These are phyloP conservation scores for Macaria liturata DNA, from an alignment of 2,888 invertebrate species.

Conservation along the genomic window DNA sequence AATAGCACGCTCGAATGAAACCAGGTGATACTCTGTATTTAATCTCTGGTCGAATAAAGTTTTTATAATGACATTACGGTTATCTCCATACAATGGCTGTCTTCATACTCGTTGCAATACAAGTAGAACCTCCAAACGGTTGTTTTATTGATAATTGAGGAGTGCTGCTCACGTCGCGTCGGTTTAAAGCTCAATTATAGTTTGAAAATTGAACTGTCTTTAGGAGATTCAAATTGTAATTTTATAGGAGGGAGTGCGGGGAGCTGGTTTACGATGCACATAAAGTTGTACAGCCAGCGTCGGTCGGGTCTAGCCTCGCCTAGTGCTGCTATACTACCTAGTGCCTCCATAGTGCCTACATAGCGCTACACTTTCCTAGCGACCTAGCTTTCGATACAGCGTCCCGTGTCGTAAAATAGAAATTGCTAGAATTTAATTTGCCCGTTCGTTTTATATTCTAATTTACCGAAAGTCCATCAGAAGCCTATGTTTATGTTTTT, in stretches of 20 bases:
- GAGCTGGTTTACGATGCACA: conserved; percentile 52
- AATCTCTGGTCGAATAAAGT: conserved; percentile 22
- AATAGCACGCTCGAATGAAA: conserved; percentile 19
- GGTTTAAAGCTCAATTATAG: conserved; percentile 62
- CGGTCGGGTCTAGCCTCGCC: conserved; percentile 1
- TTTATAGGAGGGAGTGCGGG: conserved; percentile 44
- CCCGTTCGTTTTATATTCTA: conserved; percentile 9
- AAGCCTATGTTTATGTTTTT: conserved; percentile 19
- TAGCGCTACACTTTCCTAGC: conserved; percentile 25
- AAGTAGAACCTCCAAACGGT: conserved; percentile 44
- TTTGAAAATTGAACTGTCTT: conserved; percentile 62
- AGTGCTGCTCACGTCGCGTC: conserved; percentile 37
- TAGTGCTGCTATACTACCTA: too few relatives aligned
- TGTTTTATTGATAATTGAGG: conserved; percentile 59
- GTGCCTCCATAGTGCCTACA: too few relatives aligned
- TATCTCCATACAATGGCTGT: conserved; percentile 33
- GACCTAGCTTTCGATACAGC: conserved; percentile 22
- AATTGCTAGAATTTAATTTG: conserved; percentile 15
- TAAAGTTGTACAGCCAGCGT: conserved; percentile 37
- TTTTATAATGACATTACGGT: conserved; percentile 29
- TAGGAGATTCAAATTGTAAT: conserved; percentile 56
- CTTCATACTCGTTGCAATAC: conserved; percentile 38
- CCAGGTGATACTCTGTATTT: conserved; percentile 15
- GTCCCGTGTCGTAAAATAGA: conserved; percentile 19
- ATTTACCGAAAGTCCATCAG: conserved; percentile 17